A percentile compares a stretch with the other conserved stretches of the same genome.
Evolutionary conservation across 2,113 vertebrate genomes (phyloP).

Genomic region (Aphyosemion australe): DNA sequence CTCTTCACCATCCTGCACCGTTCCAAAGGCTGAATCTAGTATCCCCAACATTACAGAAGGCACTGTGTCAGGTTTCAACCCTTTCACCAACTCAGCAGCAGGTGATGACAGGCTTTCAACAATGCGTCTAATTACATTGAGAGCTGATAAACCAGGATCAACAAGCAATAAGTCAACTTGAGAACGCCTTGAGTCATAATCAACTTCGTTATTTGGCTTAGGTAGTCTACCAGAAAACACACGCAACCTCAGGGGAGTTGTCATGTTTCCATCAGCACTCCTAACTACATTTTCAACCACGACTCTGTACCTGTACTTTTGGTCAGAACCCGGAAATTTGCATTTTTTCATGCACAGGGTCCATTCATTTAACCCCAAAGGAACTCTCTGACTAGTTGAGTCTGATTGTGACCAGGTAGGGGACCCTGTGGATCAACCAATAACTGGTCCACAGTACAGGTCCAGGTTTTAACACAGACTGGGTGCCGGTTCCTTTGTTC

Average conservation of each 20-base stretch:
- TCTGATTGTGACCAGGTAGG: too few species aligned
- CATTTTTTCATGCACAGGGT: too few species aligned
- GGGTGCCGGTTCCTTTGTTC: too few species aligned
- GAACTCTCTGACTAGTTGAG: too few species aligned
- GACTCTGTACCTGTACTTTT: not conserved
- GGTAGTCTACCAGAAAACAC: not conserved
- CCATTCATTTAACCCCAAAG: too few species aligned
- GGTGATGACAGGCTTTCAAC: not conserved
- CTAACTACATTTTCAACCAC: not conserved
- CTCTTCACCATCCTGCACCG: not conserved
- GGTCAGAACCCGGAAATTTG: too few species aligned
- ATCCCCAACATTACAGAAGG: not conserved
- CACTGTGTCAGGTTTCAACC: not conserved
- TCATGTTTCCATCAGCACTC: too few species aligned
- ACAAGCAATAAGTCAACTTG: not conserved
- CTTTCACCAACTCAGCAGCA: not conserved
- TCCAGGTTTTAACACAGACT: too few species aligned
- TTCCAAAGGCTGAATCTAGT: not conserved
- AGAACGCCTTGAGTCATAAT: not conserved
- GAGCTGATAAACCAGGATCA: not conserved
- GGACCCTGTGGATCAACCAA: too few species aligned
- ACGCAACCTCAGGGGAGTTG: not conserved
- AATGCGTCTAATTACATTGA: not conserved
- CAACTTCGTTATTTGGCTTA: too few species aligned
- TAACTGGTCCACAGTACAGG: too few species aligned